Evolutionary conservation across 64 coral and sea anemone species (phyloP).

Genomic region (Catalaphyllia jardinei): DNA sequence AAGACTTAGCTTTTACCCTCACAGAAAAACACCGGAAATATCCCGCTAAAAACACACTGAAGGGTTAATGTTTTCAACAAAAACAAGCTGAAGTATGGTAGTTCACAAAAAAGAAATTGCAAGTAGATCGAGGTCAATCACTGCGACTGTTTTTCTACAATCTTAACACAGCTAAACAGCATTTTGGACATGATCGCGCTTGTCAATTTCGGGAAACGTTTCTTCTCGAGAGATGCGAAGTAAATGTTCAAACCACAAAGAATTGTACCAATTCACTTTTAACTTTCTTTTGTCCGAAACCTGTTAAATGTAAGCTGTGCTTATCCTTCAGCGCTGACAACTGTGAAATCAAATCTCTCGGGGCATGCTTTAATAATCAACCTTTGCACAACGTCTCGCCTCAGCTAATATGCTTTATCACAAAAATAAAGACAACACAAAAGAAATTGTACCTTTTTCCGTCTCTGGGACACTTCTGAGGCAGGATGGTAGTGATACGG

Average conservation of each 20-base stretch:
- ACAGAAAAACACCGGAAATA: slow-evolving; percentile 14
- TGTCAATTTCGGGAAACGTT: not conserved
- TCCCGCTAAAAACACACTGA: slow-evolving; percentile 23
- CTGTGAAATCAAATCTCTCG: slow-evolving; percentile 20
- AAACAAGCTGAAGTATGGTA: slow-evolving; percentile 2
- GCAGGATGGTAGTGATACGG: slow-evolving; percentile 74
- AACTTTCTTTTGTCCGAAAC: not conserved
- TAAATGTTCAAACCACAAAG: not conserved
- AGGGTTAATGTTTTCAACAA: slow-evolving; percentile 8
- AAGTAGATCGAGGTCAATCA: not conserved
- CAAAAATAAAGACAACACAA: slow-evolving; percentile 16
- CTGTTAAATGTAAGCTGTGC: slow-evolving; percentile 1
- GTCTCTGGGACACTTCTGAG: slow-evolving; percentile 50
- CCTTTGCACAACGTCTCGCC: not conserved
- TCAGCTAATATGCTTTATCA: not conserved
- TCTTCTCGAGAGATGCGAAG: not conserved
- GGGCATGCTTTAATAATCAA: slow-evolving; percentile 8
- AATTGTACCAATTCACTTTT: not conserved
- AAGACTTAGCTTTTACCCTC: not conserved
- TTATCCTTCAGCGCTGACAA: slow-evolving; percentile 24
- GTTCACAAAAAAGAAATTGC: not conserved
- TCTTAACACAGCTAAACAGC: not conserved
- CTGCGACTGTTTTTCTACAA: not conserved
- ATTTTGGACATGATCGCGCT: not conserved
- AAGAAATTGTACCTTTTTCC: slow-evolving; percentile 70